These are phyloP conservation scores for Yponomeuta plumbellus DNA, from an alignment of 2,888 invertebrate genomes.

Conservation along the genomic window DNA sequence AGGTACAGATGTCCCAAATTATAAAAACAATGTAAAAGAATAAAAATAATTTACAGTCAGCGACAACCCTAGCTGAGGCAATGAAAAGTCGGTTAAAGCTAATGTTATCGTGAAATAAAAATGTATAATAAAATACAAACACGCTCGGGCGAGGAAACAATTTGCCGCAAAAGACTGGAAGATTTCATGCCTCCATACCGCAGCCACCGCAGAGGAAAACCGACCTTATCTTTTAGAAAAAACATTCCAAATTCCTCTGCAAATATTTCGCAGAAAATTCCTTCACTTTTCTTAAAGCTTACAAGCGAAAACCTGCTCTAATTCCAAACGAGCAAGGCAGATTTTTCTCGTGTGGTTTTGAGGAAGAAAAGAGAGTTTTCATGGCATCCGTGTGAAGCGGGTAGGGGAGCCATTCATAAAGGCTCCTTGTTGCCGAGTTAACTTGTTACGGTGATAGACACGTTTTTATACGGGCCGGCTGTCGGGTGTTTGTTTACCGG, in stretches of 20 bases:
- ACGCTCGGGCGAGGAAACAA: slow-evolving; percentile 73
- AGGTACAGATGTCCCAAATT: too few species aligned
- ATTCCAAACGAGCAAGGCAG: slow-evolving; percentile 32
- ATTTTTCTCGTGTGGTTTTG: slow-evolving; percentile 46
- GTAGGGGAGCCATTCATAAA: slow-evolving; percentile 66
- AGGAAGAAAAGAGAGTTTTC: slow-evolving; percentile 74
- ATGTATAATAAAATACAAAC: slow-evolving; percentile 77
- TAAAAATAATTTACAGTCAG: slow-evolving; percentile 18
- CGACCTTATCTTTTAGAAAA: neutral
- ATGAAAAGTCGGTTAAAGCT: slow-evolving; percentile 77
- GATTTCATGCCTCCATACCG: slow-evolving; percentile 60
- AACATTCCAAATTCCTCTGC: neutral
- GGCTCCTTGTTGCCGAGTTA: slow-evolving; percentile 58
- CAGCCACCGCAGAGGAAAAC: neutral
- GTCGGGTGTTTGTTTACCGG: neutral
- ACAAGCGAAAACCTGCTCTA: slow-evolving; percentile 36
- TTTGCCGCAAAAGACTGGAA: slow-evolving; percentile 74
- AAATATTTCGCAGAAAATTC: slow-evolving; percentile 51
- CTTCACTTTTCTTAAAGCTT: slow-evolving; percentile 54
- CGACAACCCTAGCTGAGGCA: slow-evolving; percentile 68
- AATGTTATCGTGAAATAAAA: slow-evolving; percentile 77
- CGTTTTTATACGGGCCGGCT: slow-evolving; percentile 18
- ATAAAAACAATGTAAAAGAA: too few species aligned
- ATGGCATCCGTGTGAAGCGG: slow-evolving; percentile 75
- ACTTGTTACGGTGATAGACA: slow-evolving; percentile 37